Evolutionary conservation across 2,113 vertebrate genomes (phyloP).

Genomic region (Erpornis zantholeuca): DNA sequence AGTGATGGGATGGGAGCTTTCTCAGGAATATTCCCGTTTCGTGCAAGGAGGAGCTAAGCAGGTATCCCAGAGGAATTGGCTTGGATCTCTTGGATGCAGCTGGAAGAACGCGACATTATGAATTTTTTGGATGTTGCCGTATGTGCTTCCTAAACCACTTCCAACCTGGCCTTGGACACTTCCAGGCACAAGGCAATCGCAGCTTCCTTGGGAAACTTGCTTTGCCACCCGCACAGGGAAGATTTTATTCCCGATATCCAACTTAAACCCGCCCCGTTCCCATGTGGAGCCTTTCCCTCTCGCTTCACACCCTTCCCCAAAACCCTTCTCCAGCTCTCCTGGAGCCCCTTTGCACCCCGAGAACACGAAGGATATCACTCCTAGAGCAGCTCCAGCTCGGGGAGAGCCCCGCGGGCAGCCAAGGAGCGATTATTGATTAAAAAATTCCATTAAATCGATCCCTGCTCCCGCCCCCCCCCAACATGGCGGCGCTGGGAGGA

Average conservation of each 20-base stretch:
- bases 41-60: accelerated
- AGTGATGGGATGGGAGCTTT: not conserved
- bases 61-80: not conserved
- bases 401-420: not conserved
- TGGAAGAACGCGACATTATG: not conserved
- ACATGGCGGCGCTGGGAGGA: not conserved
- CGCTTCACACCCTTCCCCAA: not conserved
- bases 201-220: too few species aligned
- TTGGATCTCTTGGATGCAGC: not conserved
- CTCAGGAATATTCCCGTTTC: not conserved
- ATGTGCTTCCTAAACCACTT: not conserved
- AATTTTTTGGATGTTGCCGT: not conserved
- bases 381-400: not conserved
- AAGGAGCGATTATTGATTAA: not conserved
- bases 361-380: not conserved
- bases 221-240: not conserved
- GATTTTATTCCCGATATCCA: not conserved
- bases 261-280: not conserved
- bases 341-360: too few species aligned
- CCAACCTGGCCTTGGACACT: not conserved
- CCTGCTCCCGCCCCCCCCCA: not conserved
- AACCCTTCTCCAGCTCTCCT: not conserved
- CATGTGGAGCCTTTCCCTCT: not conserved
- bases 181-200: not conserved
- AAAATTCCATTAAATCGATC: not conserved